Percentiles rank a stretch among this genome's conserved stretches.
Conservation (phyloP, 2,888 invertebrate species). For the Drosophila kokeensis region DNA sequence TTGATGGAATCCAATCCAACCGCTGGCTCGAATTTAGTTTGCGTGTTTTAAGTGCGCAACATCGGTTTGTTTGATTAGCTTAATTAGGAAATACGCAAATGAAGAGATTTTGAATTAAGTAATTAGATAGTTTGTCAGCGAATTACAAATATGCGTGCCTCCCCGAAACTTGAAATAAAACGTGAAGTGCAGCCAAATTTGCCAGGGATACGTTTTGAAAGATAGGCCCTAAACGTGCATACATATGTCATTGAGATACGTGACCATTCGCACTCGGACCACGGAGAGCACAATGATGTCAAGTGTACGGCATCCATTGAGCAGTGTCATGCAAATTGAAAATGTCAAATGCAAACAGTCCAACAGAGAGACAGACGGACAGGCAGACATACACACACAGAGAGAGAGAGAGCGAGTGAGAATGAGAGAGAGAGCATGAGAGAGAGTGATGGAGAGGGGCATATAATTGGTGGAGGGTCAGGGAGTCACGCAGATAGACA, state of each 20-base stretch:
- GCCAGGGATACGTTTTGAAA: conserved; percentile 1
- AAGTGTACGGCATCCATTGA: conserved; percentile 38
- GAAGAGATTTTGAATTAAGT: conserved; percentile 6
- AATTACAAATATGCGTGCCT: background rate
- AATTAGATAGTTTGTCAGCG: conserved; percentile 22
- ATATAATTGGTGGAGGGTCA: conserved; percentile 6
- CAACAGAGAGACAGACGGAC: conserved; percentile 33
- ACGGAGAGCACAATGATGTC: conserved; percentile 29
- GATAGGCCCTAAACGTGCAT: conserved; percentile 12
- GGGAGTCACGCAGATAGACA: conserved; percentile 45
- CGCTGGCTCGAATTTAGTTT: conserved; percentile 27
- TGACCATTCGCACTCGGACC: conserved; percentile 38
- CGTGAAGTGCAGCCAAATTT: conserved; percentile 25
- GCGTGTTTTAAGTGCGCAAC: conserved; percentile 42
- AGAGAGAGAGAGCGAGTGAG: conserved; percentile 21
- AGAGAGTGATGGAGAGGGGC: conserved; percentile 6
- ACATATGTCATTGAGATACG: conserved; percentile 19
- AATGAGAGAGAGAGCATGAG: conserved; percentile 23
- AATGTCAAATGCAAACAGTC: conserved; percentile 76
- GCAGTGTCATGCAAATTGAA: conserved; percentile 76
- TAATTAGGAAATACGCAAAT: conserved; percentile 30
- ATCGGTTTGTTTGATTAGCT: conserved; percentile 55
- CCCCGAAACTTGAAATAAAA: conserved; percentile 6
- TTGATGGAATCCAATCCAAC: conserved; percentile 15
- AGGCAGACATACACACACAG: background rate